Conservation (phyloP, 2,113 vertebrate genomes). For the Marcusenius ussheri region DNA sequence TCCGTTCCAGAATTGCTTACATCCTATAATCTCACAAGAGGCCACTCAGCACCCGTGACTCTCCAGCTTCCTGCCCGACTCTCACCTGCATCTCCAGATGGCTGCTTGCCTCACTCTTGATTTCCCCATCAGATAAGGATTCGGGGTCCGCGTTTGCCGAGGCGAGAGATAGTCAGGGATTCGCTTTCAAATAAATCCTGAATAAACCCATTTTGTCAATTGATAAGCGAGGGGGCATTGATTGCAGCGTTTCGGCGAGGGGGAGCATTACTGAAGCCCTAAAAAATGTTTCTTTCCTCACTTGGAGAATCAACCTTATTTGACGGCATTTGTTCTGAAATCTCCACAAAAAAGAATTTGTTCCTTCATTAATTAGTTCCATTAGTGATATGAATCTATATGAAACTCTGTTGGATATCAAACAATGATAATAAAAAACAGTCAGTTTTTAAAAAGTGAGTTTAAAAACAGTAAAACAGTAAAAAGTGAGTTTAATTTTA, state of each 20-base stretch:
- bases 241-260: neutral
- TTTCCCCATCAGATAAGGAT: neutral
- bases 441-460: neutral
- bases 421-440: neutral
- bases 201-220: neutral
- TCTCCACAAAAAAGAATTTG: neutral
- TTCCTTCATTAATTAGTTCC: neutral
- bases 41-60: neutral
- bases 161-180: neutral
- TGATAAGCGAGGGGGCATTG: neutral
- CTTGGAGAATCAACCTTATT: neutral
- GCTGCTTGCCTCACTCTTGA: neutral
- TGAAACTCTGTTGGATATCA: neutral
- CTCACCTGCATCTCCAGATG: neutral
- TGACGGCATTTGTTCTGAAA: neutral
- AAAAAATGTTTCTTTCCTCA: neutral
- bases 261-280: neutral
- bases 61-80: neutral
- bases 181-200: neutral
- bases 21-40: neutral
- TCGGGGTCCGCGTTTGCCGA: neutral
- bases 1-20: neutral
- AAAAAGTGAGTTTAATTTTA: neutral
- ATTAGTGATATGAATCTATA: neutral
- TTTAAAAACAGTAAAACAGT: neutral